Conservation (phyloP, 2,888 invertebrate species). For the Phortica okadai region DNA sequence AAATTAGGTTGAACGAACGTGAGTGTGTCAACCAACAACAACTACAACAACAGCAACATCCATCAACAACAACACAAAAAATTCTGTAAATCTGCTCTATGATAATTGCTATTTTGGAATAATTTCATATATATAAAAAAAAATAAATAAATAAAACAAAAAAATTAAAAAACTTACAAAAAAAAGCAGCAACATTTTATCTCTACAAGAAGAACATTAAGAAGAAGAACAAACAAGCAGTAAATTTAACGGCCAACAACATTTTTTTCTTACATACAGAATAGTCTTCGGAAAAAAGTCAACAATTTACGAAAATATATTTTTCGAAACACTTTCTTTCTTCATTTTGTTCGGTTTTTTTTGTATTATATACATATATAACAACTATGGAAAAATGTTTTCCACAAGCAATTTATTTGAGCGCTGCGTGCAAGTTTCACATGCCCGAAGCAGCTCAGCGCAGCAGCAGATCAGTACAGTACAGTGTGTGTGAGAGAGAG, state of each 20-base stretch:
- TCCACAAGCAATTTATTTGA: conserved; percentile 22
- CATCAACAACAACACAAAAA: conserved; percentile 56
- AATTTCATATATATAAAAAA: conserved; percentile 64
- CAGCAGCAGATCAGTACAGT: too few relatives aligned
- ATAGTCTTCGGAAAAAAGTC: too few relatives aligned
- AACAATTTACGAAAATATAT: neutral
- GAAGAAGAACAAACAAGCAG: neutral
- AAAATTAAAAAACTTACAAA: conserved; percentile 33
- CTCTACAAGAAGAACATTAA: conserved; percentile 30
- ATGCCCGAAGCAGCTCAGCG: too few relatives aligned
- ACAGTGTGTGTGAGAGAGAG: too few relatives aligned
- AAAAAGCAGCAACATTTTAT: conserved; percentile 44
- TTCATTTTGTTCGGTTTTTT: conserved; percentile 6
- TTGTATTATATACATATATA: conserved; percentile 40
- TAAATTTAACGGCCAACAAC: neutral
- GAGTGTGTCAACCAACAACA: conserved; percentile 37
- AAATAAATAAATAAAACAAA: conserved; percentile 48
- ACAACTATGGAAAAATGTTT: conserved; percentile 54
- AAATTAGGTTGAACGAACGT: neutral
- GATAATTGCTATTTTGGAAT: conserved; percentile 70
- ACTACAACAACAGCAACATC: conserved; percentile 52
- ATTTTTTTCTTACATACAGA: too few relatives aligned
- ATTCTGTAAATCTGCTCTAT: conserved; percentile 67
- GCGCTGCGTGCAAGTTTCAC: neutral
- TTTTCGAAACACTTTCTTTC: neutral